These are phyloP conservation scores for Triplophysa siluroides DNA, from an alignment of 2,113 vertebrate species.

Conservation along the genomic window DNA sequence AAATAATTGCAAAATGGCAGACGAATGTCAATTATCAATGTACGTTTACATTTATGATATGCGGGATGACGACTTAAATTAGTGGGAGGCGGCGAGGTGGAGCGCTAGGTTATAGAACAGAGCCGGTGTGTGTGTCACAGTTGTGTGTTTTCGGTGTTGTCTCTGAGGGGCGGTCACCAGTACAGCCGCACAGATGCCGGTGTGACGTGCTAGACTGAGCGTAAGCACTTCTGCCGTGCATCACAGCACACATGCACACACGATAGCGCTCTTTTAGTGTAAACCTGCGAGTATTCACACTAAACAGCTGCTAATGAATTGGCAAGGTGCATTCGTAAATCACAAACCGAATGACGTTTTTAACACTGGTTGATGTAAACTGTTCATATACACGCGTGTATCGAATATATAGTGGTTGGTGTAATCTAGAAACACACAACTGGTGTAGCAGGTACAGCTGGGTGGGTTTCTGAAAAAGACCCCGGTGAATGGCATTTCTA, in stretches of 20 bases:
- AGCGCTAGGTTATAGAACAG: not conserved
- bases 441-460: constrained; percentile 25
- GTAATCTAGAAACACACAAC: constrained; percentile 16
- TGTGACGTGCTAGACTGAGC: constrained; percentile 60
- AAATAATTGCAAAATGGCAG: too few relatives aligned
- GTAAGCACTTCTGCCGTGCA: constrained; percentile 54
- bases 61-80: too few relatives aligned
- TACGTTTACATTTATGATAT: too few relatives aligned
- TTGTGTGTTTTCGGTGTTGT: constrained; percentile 14
- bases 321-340: constrained; percentile 13
- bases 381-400: not conserved
- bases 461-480: constrained; percentile 26
- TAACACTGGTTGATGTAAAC: not conserved
- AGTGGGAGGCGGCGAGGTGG: not conserved
- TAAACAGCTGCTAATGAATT: constrained; percentile 19
- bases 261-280: not conserved
- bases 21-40: too few relatives aligned
- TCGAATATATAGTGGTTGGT: not conserved
- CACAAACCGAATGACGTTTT: not conserved
- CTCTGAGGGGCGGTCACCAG: constrained; percentile 50
- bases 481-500: constrained; percentile 43
- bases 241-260: constrained; percentile 40
- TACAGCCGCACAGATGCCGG: constrained; percentile 57
- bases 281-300: constrained; percentile 42
- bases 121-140: not conserved